Base-by-base conservation (phyloP, 2,797 vertebrate genomes). In the Limnodromus scolopaceus region DNA sequence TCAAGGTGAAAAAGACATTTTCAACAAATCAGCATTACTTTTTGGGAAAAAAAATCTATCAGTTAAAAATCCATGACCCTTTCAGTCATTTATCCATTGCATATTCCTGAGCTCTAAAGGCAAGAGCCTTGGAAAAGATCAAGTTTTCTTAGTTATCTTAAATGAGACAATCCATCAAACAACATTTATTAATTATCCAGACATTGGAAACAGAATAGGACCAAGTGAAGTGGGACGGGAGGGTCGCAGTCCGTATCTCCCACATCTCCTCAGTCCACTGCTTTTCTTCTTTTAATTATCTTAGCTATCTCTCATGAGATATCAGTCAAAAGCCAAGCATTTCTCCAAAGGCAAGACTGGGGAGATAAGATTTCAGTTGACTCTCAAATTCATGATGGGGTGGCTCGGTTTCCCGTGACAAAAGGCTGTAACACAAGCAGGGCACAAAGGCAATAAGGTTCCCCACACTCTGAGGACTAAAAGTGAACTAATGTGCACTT, bases 11-110 rank as follows among this genome's bases (percentile, higher is more conserved):
- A 77, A 83, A 57, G 14, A 16, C 4, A 60, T 75, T 92, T 92
- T 65, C 20, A 86, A 84, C 30, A 48, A 51, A 13, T 30, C 32
- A 58, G 18, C 7, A 3, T 69, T 75, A 46, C 22, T 72, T 58
- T 18, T 6, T 0, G 1, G 3, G 11, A 4, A 0, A 1, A 32
- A 41, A 43, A 17, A 32, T 46, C 43, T 91, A 61, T 12, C 39
- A 41, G 16, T 54, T 92, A 90, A 89, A 93, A 86, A 71, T 48
- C 58, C 28, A 10, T 55, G 3, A 63, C 6, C 11, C 10, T 69
- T 16, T 81, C 30, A 30, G 36, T 79, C 55, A 9, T 87, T 82
- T 69, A 30, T 48, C 63, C 32, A 2, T 38, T 60, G 17, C 6
- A 8, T 36, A 9, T 82, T 60, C 41, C 39, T 28, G 11, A 84